These are phyloP conservation scores for Melanargia galathea DNA, from an alignment of 2,888 invertebrate species.

Conservation along the genomic window DNA sequence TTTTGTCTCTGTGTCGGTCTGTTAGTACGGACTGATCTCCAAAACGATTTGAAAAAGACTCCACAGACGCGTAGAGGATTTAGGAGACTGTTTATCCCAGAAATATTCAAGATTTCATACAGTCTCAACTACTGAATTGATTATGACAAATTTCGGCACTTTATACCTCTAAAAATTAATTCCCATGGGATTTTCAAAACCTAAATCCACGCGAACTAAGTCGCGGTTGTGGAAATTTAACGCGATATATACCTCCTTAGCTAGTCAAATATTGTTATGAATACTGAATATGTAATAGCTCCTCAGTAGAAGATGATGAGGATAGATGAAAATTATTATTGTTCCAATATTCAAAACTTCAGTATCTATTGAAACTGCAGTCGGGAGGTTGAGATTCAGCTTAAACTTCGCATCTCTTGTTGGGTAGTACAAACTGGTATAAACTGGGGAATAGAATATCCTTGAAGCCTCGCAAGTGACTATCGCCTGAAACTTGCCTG, in stretches of 20 bases:
- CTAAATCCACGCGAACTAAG: not conserved
- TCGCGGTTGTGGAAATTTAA: not conserved
- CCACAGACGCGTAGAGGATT: too few relatives aligned
- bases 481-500: slow-evolving; percentile 10
- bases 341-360: slow-evolving; percentile 4
- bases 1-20: too few relatives aligned
- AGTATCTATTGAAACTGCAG: slow-evolving; percentile 10
- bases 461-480: slow-evolving; percentile 1
- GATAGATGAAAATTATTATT: not conserved
- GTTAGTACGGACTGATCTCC: too few relatives aligned
- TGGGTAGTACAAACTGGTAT: not conserved
- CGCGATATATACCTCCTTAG: too few relatives aligned
- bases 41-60: too few relatives aligned
- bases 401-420: slow-evolving; percentile 18
- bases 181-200: too few relatives aligned
- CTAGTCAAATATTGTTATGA: too few relatives aligned
- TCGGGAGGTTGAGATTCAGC: not conserved
- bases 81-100: too few relatives aligned
- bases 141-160: too few relatives aligned
- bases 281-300: not conserved
- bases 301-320: not conserved
- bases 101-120: too few relatives aligned
- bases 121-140: too few relatives aligned
- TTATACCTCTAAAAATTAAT: too few relatives aligned
- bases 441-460: slow-evolving; percentile 13